These are phyloP conservation scores for Liopterus haemorrhoidalis DNA, from an alignment of 2,888 invertebrate genomes.

Conservation along the genomic window DNA sequence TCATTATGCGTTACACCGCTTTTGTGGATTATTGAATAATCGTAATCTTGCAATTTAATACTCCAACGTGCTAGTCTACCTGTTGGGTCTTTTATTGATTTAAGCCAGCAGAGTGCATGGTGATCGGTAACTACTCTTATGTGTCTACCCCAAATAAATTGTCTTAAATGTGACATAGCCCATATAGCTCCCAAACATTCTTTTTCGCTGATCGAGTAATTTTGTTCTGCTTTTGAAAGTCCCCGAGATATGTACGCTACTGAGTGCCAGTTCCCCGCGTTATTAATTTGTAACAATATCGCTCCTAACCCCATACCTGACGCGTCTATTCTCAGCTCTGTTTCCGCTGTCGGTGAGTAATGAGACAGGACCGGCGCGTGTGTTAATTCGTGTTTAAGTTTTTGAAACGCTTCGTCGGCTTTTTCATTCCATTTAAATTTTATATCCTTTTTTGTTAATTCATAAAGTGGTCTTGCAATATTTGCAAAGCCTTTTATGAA, in stretches of 20 bases:
- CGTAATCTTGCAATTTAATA: slow-evolving; percentile 21
- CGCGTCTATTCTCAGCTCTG: slow-evolving; percentile 27
- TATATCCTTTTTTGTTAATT: slow-evolving; percentile 20
- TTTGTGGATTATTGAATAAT: slow-evolving; percentile 18
- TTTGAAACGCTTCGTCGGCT: slow-evolving; percentile 8
- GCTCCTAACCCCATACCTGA: slow-evolving; percentile 33
- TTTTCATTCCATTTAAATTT: slow-evolving; percentile 18
- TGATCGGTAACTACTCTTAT: slow-evolving; percentile 17
- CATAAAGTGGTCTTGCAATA: slow-evolving; percentile 25
- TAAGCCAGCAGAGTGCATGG: slow-evolving; percentile 17
- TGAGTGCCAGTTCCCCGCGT: slow-evolving; percentile 36
- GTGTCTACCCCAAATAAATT: slow-evolving; percentile 6
- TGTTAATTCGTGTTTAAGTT: slow-evolving; percentile 23
- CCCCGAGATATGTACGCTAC: slow-evolving; percentile 32
- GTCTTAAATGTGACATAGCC: slow-evolving; percentile 20
- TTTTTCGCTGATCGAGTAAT: slow-evolving; percentile 40
- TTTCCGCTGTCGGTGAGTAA: slow-evolving; percentile 22
- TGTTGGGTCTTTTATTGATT: slow-evolving; percentile 8
- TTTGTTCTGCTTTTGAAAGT: slow-evolving; percentile 33
- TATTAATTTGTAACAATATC: slow-evolving; percentile 34
- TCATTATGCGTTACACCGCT: slow-evolving; percentile 11
- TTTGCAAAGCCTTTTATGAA: slow-evolving; percentile 25
- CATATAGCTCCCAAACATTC: slow-evolving; percentile 39
- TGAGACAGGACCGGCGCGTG: slow-evolving; percentile 23
- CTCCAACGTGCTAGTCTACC: slow-evolving; percentile 20